Evolutionary conservation across 1,140 invertebrate genomes (phyloP).

Genomic region (Andricus grossulariae): DNA sequence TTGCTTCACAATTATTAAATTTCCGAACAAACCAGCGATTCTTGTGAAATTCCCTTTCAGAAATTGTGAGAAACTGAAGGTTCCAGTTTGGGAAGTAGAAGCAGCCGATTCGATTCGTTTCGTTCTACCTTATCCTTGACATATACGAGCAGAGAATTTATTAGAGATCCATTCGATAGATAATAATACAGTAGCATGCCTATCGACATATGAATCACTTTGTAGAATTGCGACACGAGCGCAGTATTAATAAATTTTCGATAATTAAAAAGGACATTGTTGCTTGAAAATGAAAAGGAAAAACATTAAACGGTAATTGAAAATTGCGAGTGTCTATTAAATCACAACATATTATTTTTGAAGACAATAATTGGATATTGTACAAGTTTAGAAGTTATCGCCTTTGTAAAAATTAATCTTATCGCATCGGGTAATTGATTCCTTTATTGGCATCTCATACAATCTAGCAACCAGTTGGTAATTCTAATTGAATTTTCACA

Average conservation of each 20-base stretch:
- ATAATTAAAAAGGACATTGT: conserved; percentile 33
- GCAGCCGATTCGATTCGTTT: conserved; percentile 20
- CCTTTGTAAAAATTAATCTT: not conserved
- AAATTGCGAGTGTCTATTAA: conserved; percentile 13
- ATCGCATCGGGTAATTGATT: conserved; percentile 3
- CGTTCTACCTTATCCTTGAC: conserved; percentile 26
- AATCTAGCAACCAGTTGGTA: no score
- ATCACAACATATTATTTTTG: conserved; percentile 9
- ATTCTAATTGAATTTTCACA: no score
- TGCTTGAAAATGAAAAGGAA: not conserved
- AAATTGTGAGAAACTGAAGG: conserved; percentile 14
- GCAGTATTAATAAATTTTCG: conserved; percentile 29
- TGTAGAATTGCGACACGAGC: conserved; percentile 15
- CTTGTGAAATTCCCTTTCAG: not conserved
- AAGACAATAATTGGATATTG: conserved; percentile 7
- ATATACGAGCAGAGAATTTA: conserved; percentile 30
- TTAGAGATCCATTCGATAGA: conserved; percentile 31
- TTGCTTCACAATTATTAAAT: conserved; percentile 10
- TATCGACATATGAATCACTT: conserved; percentile 32
- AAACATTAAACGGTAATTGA: conserved; percentile 3
- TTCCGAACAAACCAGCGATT: conserved; percentile 13
- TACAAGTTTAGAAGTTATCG: not conserved
- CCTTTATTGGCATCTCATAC: not conserved
- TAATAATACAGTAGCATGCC: conserved; percentile 31
- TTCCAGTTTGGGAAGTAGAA: conserved; percentile 16